A percentile compares a stretch with the other conserved stretches of the same genome.
Evolutionary conservation across 2,113 vertebrate genomes (phyloP).

Genomic region (Grallaria varia): DNA sequence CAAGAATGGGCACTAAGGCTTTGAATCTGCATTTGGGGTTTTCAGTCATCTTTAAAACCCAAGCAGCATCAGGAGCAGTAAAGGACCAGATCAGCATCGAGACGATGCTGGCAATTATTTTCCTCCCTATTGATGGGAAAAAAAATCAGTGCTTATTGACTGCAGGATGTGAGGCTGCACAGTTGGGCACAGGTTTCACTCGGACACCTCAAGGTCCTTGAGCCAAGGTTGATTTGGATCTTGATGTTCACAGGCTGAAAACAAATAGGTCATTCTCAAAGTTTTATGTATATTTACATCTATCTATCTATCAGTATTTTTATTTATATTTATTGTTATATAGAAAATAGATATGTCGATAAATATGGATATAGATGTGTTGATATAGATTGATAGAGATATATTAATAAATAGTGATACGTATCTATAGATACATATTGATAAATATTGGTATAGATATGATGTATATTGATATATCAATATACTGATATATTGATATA

Average conservation of each 20-base stretch:
- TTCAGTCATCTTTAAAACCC: not conserved
- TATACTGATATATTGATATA: too few relatives aligned
- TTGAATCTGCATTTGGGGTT: not conserved
- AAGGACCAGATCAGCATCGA: not conserved
- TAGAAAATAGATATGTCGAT: too few relatives aligned
- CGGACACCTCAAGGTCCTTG: not conserved
- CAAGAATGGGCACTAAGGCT: not conserved
- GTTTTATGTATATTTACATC: not conserved
- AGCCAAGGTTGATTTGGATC: fast-evolving
- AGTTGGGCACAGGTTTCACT: not conserved
- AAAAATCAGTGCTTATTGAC: not conserved
- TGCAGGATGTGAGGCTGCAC: fast-evolving
- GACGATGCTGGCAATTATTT: not conserved
- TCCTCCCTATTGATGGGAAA: not conserved
- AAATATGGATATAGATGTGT: too few relatives aligned
- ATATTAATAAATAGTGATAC: too few relatives aligned
- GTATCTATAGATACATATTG: too few relatives aligned
- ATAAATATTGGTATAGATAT: too few relatives aligned
- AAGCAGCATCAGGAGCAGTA: not conserved
- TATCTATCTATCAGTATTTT: too few relatives aligned
- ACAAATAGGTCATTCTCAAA: not conserved
- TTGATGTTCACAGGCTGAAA: not conserved
- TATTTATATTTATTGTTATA: too few relatives aligned
- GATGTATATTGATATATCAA: too few relatives aligned
- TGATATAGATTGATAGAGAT: too few relatives aligned